Evolutionary conservation across 2,888 invertebrate species (phyloP).

Genomic region (Neria commutata): DNA sequence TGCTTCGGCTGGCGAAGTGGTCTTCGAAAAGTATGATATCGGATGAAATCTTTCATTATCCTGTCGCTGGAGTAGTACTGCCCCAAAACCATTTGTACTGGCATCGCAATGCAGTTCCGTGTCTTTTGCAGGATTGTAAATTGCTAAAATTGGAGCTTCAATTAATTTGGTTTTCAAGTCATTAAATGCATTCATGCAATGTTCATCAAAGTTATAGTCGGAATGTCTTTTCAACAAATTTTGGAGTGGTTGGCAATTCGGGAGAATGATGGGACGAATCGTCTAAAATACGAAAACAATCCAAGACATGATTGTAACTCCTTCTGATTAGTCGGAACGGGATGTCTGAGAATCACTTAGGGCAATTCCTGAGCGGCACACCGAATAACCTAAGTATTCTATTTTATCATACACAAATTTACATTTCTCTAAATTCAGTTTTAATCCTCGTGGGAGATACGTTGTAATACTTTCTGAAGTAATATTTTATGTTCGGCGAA

Average conservation of each 20-base stretch:
- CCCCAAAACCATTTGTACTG: slow-evolving; percentile 14
- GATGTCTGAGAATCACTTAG: slow-evolving; percentile 2
- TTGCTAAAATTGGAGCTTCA: not conserved
- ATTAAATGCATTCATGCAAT: not conserved
- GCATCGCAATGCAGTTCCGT: slow-evolving; percentile 1
- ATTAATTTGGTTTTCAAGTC: not conserved
- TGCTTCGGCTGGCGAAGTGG: slow-evolving; percentile 9
- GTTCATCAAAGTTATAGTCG: slow-evolving; percentile 1
- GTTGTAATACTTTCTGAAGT: not conserved
- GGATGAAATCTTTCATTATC: slow-evolving; percentile 14
- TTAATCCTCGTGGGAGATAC: not conserved
- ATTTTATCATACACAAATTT: slow-evolving; percentile 7
- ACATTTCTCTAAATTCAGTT: not conserved
- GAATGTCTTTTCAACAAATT: slow-evolving; percentile 6
- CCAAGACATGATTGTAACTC: slow-evolving; percentile 19
- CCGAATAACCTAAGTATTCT: slow-evolving; percentile 15
- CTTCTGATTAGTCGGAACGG: slow-evolving; percentile 1
- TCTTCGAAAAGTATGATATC: slow-evolving; percentile 11
- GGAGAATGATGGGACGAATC: slow-evolving; percentile 15
- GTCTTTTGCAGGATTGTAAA: not conserved
- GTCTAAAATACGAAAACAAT: slow-evolving; percentile 17
- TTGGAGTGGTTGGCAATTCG: slow-evolving; percentile 10
- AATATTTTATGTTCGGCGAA: not conserved
- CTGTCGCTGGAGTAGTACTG: slow-evolving; percentile 7
- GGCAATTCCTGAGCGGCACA: not conserved